Conservation (phyloP, 23 tunicate genomes). For the Ciona savignyi region DNA sequence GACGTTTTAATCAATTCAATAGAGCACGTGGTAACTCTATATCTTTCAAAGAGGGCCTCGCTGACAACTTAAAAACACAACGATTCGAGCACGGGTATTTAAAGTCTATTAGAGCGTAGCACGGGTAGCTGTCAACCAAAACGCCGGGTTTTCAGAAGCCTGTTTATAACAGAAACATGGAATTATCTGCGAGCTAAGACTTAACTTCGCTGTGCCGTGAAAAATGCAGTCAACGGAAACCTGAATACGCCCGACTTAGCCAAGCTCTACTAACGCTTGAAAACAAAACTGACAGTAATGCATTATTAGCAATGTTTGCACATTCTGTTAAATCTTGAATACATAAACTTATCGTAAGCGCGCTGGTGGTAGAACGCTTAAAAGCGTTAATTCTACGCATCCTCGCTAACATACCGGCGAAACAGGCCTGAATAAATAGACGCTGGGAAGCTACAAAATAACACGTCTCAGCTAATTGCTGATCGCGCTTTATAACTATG, state of each 20-base stretch:
- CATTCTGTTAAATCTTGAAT: too few relatives aligned
- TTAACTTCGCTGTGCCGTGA: neutral
- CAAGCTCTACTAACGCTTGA: neutral
- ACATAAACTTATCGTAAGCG: too few relatives aligned
- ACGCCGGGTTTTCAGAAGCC: neutral
- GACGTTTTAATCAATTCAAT: neutral
- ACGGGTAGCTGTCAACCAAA: neutral
- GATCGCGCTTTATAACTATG: too few relatives aligned
- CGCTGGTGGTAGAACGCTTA: too few relatives aligned
- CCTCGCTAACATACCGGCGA: too few relatives aligned
- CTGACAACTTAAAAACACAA: neutral
- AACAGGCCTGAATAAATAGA: too few relatives aligned
- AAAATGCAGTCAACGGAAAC: neutral
- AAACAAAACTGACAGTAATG: neutral
- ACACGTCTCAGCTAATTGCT: too few relatives aligned
- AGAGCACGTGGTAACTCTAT: neutral
- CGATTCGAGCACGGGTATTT: neutral
- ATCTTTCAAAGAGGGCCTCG: neutral
- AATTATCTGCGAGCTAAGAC: neutral
- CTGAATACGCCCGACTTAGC: neutral
- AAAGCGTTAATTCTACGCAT: too few relatives aligned
- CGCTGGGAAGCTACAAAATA: too few relatives aligned
- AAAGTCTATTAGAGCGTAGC: neutral
- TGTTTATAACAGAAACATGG: neutral
- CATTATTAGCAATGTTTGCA: neutral